Conservation (phyloP, 1,140 invertebrate genomes). For the Atta cephalotes region DNA sequence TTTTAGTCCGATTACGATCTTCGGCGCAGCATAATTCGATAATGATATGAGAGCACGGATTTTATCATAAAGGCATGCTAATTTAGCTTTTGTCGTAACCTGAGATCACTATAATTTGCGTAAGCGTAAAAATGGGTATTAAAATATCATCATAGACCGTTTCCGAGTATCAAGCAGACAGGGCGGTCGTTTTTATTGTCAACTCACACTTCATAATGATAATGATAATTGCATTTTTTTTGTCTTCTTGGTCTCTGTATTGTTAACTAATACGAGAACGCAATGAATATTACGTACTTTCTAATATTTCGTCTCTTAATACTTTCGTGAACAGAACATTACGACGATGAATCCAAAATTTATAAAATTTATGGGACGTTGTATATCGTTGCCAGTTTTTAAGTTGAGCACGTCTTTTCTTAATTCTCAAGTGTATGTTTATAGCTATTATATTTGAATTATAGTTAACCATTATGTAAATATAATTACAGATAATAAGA, state of each 20-base stretch:
- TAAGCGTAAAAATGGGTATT: slow-evolving; percentile 82
- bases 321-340: not conserved
- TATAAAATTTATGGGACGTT: not conserved
- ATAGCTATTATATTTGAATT: not conserved
- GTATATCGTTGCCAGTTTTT: slow-evolving; percentile 6
- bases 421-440: not conserved
- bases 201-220: slow-evolving; percentile 67
- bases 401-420: not conserved
- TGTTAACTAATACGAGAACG: slow-evolving; percentile 23
- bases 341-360: slow-evolving; percentile 8
- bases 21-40: slow-evolving; percentile 83
- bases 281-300: slow-evolving; percentile 14
- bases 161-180: slow-evolving; percentile 63
- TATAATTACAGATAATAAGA: not conserved
- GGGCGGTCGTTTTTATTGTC: slow-evolving; percentile 64
- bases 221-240: slow-evolving; percentile 11
- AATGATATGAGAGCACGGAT: slow-evolving; percentile 82
- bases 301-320: not conserved
- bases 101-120: slow-evolving; percentile 84
- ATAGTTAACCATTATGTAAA: not conserved
- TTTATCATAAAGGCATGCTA: slow-evolving; percentile 85
- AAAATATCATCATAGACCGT: slow-evolving; percentile 80
- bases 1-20: slow-evolving; percentile 83
- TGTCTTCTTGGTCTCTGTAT: not conserved
- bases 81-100: slow-evolving; percentile 82